Percentiles rank a stretch among this genome's conserved stretches.
These are phyloP conservation scores for Polydrusus pterygomalis DNA, from an alignment of 2,888 invertebrate genomes.

Conservation along the genomic window DNA sequence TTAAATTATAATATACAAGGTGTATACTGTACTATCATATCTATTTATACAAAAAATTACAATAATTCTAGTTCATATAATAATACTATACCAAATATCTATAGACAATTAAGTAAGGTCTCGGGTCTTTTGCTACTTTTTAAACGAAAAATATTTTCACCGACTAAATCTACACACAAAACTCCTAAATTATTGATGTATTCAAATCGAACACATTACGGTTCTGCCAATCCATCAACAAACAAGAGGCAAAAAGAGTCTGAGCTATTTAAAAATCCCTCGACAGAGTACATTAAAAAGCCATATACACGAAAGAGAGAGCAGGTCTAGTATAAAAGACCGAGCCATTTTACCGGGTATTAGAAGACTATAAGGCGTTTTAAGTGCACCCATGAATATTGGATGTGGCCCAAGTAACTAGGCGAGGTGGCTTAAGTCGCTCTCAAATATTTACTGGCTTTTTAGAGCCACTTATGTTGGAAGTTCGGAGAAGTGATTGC, in stretches of 20 bases:
- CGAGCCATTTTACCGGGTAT: constrained; percentile 39
- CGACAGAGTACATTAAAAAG: constrained; percentile 52
- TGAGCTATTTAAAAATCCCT: constrained; percentile 48
- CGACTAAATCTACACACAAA: neutral
- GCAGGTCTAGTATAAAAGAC: constrained; percentile 25
- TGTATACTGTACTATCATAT: neutral
- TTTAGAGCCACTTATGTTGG: constrained; percentile 55
- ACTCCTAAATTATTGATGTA: constrained; percentile 43
- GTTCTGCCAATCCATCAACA: constrained; percentile 37
- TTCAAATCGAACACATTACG: constrained; percentile 41
- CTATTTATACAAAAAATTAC: too few species aligned
- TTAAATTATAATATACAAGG: neutral
- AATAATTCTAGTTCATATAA: too few species aligned
- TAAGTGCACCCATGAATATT: constrained; percentile 63
- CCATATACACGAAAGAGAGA: constrained; percentile 46
- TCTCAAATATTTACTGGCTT: constrained; percentile 64
- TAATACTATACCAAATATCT: too few species aligned
- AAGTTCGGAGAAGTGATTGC: constrained; percentile 25
- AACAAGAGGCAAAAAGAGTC: constrained; percentile 31
- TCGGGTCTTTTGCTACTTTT: too few species aligned
- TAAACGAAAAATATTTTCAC: neutral
- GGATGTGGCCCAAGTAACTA: constrained; percentile 61
- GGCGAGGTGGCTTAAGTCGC: constrained; percentile 61
- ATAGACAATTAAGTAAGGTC: neutral
- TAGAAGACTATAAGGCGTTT: constrained; percentile 49